Evolutionary conservation across 2,113 vertebrate genomes (phyloP), one percentile per base, ranked within the genome.

Genomic region (Clarias magur): DNA sequence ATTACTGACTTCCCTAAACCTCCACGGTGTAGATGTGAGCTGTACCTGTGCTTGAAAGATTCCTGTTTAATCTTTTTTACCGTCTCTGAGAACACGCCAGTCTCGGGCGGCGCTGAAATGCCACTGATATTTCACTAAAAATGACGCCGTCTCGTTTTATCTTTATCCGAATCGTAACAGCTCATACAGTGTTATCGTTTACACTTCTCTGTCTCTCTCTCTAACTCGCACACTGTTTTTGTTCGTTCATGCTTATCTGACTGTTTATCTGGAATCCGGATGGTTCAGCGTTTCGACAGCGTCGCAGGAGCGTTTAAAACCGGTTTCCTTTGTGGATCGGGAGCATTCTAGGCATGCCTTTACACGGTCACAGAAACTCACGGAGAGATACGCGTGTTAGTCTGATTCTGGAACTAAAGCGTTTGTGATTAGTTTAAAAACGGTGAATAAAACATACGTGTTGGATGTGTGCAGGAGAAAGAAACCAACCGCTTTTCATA

Each of bases 281-380:
- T 42, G 11, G 21, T 81, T 23, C 19, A 34, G 4, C 30, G 13
- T 81, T 60, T 34, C 16, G 1, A 17, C 21, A 30, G 25, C 16
- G 53, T 30, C 0, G 15, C n/a, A 17, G 76, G 11, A 79, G 76
- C 8, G 21, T 53, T 57, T 17, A 3, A 60, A 63, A 87, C 86
- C 59, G 86, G 86, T 87, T 87, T 82, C 16, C 25, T 73, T 30
- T 72, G 86, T 75, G 65, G 67, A 62, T 21, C 16, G 42, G 11
- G 54, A 60, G 27, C 85, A 85, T 85, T 85, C 38, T 3, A 8
- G 38, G 38, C 57, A 82, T 82, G 9, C 67, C 67, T 62, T 73
- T 30, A 53, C 53, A 25, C 60, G 54, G n/a, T 25, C 23, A 3
- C 27, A 27, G 56, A 62, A 60, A 30, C 70, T 13, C 30, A 30